A percentile compares a stretch with the other conserved stretches of the same genome.
phyloP scores from a whole-genome alignment of 2,888 invertebrate species.

The Pediacus dermestoides region DNA sequence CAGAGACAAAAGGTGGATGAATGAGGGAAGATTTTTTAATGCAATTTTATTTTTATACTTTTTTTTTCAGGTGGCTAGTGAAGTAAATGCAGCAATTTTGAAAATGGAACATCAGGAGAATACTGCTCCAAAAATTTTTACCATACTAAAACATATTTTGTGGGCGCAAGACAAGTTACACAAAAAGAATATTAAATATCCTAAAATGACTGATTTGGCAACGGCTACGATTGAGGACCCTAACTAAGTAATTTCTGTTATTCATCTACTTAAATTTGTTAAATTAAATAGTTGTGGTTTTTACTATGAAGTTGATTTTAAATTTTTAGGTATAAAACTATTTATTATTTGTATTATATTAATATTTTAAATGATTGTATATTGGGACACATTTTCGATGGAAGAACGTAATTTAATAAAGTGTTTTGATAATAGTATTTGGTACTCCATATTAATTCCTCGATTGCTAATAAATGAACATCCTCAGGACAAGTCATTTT shows the following conservation, averaged over 20 bases:
- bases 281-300: too few species aligned
- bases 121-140: constrained; percentile 87
- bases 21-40: constrained; percentile 4
- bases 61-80: constrained; percentile 79
- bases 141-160: constrained; percentile 84
- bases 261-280: too few species aligned
- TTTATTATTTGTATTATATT: too few species aligned
- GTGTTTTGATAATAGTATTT: too few species aligned
- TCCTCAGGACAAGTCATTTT: too few species aligned
- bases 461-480: too few species aligned
- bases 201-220: constrained; percentile 91
- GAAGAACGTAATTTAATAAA: too few species aligned
- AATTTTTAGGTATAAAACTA: constrained; percentile 8
- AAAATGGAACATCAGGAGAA: constrained; percentile 90
- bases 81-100: constrained; percentile 95
- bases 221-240: constrained; percentile 72
- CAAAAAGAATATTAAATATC: constrained; percentile 91
- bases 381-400: too few species aligned
- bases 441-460: too few species aligned
- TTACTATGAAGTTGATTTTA: too few species aligned
- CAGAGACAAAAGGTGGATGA: constrained; percentile 84
- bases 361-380: too few species aligned
- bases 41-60: constrained; percentile 5
- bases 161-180: constrained; percentile 97
- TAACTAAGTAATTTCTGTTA: constrained; percentile 30